Conservation (phyloP, 2,797 vertebrate species). For the Momotus momota region DNA sequence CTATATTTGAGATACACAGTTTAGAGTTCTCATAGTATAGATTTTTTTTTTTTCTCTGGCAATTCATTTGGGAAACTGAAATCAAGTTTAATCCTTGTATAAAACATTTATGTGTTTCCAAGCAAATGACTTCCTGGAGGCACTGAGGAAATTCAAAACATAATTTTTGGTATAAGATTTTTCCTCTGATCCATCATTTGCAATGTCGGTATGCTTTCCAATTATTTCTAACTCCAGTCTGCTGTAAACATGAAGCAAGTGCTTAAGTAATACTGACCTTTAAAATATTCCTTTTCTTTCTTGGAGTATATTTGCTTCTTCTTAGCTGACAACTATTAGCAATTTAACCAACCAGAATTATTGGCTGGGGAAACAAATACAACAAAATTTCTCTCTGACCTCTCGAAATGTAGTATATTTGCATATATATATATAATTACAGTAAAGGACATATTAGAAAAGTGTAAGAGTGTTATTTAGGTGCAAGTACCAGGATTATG, state of each 20-base stretch:
- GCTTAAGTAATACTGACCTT: slow-evolving; percentile 23
- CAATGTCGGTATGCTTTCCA: not conserved
- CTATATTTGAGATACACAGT: not conserved
- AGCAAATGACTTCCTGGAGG: not conserved
- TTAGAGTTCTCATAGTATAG: not conserved
- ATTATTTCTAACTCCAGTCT: not conserved
- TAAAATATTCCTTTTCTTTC: slow-evolving; percentile 25
- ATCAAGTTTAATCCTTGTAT: not conserved
- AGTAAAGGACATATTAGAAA: not conserved
- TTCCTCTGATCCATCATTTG: not conserved
- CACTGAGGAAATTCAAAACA: not conserved
- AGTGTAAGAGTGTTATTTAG: not conserved
- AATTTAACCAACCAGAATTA: slow-evolving; percentile 2
- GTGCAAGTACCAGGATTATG: not conserved
- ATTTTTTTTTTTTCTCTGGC: not conserved
- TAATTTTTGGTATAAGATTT: not conserved
- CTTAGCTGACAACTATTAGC: not conserved
- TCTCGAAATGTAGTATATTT: not conserved
- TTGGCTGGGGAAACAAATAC: not conserved
- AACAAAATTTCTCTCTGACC: not conserved
- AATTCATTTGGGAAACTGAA: not conserved
- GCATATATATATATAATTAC: not conserved
- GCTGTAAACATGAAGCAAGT: not conserved
- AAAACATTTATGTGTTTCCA: not conserved
- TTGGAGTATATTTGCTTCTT: not conserved